Evolutionary conservation across 2,797 vertebrate species (phyloP).

Genomic region (Arrhamphus sclerolepis): DNA sequence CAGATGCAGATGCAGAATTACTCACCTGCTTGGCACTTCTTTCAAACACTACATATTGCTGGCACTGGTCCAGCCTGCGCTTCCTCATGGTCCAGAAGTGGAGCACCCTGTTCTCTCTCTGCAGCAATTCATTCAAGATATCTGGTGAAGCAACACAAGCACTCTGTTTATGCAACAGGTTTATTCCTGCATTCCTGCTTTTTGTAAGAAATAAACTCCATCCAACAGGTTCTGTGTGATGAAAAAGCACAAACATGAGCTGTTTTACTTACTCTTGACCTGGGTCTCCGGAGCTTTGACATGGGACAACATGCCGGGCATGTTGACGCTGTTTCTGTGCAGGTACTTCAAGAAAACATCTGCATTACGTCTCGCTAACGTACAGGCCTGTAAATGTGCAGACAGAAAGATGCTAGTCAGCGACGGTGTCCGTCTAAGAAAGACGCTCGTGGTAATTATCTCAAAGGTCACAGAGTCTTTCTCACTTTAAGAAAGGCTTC

Average conservation of each 20-base stretch:
- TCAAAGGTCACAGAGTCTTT: background rate
- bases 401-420: background rate
- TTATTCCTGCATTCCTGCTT: background rate
- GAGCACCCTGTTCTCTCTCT: slow-evolving; percentile 95
- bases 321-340: slow-evolving; percentile 94
- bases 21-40: slow-evolving; percentile 95
- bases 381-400: slow-evolving; percentile 84
- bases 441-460: background rate
- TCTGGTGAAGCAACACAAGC: slow-evolving; percentile 75
- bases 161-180: background rate
- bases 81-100: slow-evolving; percentile 99
- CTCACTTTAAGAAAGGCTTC: slow-evolving; percentile 96
- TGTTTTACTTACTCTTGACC: slow-evolving; percentile 90
- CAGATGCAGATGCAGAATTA: slow-evolving; percentile 8
- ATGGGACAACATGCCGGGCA: slow-evolving; percentile 94
- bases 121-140: slow-evolving; percentile 96
- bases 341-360: slow-evolving; percentile 95
- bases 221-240: too few species aligned
- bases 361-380: slow-evolving; percentile 89
- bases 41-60: slow-evolving; percentile 97
- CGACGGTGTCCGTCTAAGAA: background rate
- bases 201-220: background rate
- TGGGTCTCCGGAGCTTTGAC: slow-evolving; percentile 93
- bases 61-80: slow-evolving; percentile 94
- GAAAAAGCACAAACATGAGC: slow-evolving; percentile 1